Base-by-base conservation (phyloP, 2,113 vertebrate genomes). In the Forbesichthys papilliferus region DNA sequence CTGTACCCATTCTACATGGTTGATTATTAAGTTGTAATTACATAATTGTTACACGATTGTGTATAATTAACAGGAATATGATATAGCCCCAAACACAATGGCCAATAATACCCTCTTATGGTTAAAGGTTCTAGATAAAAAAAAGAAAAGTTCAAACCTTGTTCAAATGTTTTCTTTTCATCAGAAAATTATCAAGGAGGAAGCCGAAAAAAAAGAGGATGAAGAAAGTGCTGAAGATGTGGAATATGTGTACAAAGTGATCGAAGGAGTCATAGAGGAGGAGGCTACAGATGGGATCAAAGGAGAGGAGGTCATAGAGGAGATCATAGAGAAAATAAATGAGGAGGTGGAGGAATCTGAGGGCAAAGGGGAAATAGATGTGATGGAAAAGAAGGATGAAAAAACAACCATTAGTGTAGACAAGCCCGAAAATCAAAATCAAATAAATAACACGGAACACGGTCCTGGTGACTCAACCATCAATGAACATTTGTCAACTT, bases 311-410 rank as follows among this genome's bases (percentile, higher is more conserved):
- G 83, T 84, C 52, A 87, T 42, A 33, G 85, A 90, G 1, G 80
- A 89, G 5, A 87, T 87, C 0, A 89, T 85, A 6, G 89, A 86
- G 0, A 75, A 92, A 13, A 86, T 90, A 2, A 79, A 87, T 18
- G 85, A 84, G 16, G 84, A 82, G 9, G 74, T 80, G 0, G 59
- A 80, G 0, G 73, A 84, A 0, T 86, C 87, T 0, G 83, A 85
- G 0, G 68, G 61, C 0, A 85, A 84, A 0, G 84, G 86, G 1
- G 71, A 80, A 0, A 51, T 64, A 0, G 77, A 79, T 0, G 36
- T 57, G 52, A 78, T 73, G 6, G 74, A 82, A 0, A 79, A 89
- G 0, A 71, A 79, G 0, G 80, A 83, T 0, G 79, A 4, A 4
- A 72, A 69, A 61, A 20, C 20, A 62, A 27, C 16, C 33, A 77